Evolutionary conservation across 2,888 invertebrate species (phyloP), one percentile per base, ranked within the genome.

Genomic region (Atherix ibis): DNA sequence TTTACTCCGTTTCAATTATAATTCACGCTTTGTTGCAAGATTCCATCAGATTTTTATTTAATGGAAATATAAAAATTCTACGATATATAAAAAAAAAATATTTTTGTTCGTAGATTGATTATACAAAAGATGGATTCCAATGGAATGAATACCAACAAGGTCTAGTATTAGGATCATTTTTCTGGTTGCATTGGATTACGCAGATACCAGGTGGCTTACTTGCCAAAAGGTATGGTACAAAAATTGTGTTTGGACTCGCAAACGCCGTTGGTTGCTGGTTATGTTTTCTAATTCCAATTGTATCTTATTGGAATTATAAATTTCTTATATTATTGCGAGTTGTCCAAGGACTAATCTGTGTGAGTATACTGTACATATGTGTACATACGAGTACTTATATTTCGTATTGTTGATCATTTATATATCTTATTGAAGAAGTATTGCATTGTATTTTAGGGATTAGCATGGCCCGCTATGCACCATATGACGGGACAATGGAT

Each of bases 401-500:
- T 13, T 8, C 15, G n/a, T n/a, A 13, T 12, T 14, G 13, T 9
- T 27, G 13, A n/a, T n/a, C 27, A 29, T 10, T 15, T 13, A 27
- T 13, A 29, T 16, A 29, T 29, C 13, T 22, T 13, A 29, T 12
- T 27, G 6, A 26, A 18, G 19, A 18, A 30, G 19, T 6, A 26
- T 19, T 35, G 18, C 16, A 16, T 12, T 29, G 26, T 32, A 32
- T 44, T 51, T 27, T 37, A 74, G 73, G 74, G 74, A 4, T 65
- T 74, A 16, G 63, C 71, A 4, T 82, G 79, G 71, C 83, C 83
- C 3, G 70, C 79, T 3, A 79, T 82, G 77, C 79, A 83, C 52
- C 65, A 75, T 16, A 66, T 85, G 64, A 76, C 80, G 41, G 78
- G 80, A 0, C 70, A 73, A 45, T 85, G 85, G 85, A 80, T 84